phyloP scores from a whole-genome alignment of 2,888 invertebrate species.

The Trissolcus japonicus region DNA sequence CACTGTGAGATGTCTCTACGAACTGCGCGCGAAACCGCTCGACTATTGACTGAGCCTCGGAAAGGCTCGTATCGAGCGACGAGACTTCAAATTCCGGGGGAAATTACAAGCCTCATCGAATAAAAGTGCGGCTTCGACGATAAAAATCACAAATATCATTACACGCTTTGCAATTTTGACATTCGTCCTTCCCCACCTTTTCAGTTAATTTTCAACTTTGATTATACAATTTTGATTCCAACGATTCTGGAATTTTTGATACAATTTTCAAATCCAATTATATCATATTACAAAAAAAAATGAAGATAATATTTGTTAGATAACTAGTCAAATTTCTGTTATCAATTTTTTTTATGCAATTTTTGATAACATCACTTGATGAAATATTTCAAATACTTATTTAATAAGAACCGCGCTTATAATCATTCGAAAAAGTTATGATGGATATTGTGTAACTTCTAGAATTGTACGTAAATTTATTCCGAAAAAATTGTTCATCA shows the following conservation, averaged over 20 bases:
- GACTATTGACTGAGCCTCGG: slow-evolving; percentile 58
- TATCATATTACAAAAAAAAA: not conserved
- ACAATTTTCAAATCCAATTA: not conserved
- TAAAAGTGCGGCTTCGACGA: slow-evolving; percentile 48
- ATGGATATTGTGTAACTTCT: too few relatives aligned
- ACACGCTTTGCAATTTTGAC: slow-evolving; percentile 5
- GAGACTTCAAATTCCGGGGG: slow-evolving; percentile 57
- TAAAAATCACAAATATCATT: slow-evolving; percentile 38
- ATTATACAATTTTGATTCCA: too few relatives aligned
- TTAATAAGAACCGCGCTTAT: too few relatives aligned
- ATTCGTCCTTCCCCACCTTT: not conserved
- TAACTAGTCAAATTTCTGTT: not conserved
- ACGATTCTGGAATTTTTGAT: not conserved
- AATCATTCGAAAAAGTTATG: too few relatives aligned
- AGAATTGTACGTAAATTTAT: too few relatives aligned
- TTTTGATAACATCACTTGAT: too few relatives aligned
- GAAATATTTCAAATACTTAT: too few relatives aligned
- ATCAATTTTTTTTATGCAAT: too few relatives aligned
- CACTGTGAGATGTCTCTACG: slow-evolving; percentile 61
- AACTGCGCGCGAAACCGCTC: slow-evolving; percentile 60
- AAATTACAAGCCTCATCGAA: slow-evolving; percentile 54
- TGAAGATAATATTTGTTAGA: not conserved
- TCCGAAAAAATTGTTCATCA: too few relatives aligned
- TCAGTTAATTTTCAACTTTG: too few relatives aligned
- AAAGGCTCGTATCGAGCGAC: slow-evolving; percentile 57